Percentiles rank a stretch among this genome's conserved stretches.
phyloP scores from a whole-genome alignment of 1,140 invertebrate species.

The Panagrolaimus sp. region DNA sequence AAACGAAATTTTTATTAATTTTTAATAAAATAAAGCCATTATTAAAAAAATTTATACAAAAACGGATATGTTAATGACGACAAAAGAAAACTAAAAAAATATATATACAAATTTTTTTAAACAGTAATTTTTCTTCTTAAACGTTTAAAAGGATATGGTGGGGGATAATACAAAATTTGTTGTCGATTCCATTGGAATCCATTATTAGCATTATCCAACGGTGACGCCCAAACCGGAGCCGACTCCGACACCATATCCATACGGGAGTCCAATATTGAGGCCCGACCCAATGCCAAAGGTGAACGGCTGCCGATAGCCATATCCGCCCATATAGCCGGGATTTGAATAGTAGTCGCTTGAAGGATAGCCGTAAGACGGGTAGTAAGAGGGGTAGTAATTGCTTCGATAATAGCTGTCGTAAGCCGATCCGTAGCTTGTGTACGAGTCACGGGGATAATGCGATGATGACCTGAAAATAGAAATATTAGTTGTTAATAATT shows the following conservation, averaged over 20 bases:
- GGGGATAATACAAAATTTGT: too few species aligned
- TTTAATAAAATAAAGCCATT: too few species aligned
- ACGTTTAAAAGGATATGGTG: too few species aligned
- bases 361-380: conserved; percentile 15
- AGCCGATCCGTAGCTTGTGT: conserved; percentile 2
- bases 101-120: too few species aligned
- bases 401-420: background rate
- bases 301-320: background rate
- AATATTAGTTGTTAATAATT: too few species aligned
- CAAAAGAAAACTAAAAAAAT: too few species aligned
- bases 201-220: background rate
- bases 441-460: background rate
- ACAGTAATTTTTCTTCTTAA: too few species aligned
- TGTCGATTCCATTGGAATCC: too few species aligned
- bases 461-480: too few species aligned
- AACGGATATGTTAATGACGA: too few species aligned
- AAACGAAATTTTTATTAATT: too few species aligned
- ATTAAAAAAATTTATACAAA: too few species aligned
- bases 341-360: background rate
- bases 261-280: conserved; percentile 9
- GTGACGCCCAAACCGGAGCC: background rate
- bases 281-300: conserved; percentile 12
- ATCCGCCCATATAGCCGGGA: conserved; percentile 10
- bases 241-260: conserved; percentile 1
- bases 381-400: conserved; percentile 6